Evolutionary conservation across 2,888 invertebrate species (phyloP).

Genomic region (Leptothorax acervorum): DNA sequence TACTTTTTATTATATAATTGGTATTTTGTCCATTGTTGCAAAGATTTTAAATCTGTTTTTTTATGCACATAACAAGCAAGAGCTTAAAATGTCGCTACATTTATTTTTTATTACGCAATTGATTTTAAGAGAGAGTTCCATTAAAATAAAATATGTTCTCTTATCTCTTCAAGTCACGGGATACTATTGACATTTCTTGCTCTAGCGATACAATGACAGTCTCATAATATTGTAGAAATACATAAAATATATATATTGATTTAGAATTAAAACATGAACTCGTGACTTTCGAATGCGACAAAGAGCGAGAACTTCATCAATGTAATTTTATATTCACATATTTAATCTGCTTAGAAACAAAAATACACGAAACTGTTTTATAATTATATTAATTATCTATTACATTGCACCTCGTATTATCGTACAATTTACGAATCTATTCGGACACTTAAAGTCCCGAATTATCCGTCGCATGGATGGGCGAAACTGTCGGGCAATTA

Average conservation of each 20-base stretch:
- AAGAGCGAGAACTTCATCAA: background rate
- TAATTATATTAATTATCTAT: slow-evolving; percentile 7
- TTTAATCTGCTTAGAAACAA: background rate
- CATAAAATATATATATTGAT: background rate
- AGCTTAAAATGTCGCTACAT: background rate
- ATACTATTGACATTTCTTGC: background rate
- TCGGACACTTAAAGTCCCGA: background rate
- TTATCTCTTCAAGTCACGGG: background rate
- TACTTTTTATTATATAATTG: background rate
- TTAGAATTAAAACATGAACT: slow-evolving; percentile 6
- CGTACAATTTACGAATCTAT: background rate
- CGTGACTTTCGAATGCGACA: background rate
- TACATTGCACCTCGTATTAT: background rate
- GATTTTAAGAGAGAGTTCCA: background rate
- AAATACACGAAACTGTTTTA: background rate
- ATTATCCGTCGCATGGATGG: background rate
- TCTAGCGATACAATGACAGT: background rate
- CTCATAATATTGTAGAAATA: background rate
- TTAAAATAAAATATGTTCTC: background rate
- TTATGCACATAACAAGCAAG: background rate
- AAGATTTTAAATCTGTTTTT: background rate
- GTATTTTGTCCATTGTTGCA: background rate
- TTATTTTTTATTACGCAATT: background rate
- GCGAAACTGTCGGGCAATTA: slow-evolving; percentile 45
- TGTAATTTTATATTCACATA: background rate